Conservation (phyloP, 2,797 vertebrate genomes). For the Microtus agrestis region DNA sequence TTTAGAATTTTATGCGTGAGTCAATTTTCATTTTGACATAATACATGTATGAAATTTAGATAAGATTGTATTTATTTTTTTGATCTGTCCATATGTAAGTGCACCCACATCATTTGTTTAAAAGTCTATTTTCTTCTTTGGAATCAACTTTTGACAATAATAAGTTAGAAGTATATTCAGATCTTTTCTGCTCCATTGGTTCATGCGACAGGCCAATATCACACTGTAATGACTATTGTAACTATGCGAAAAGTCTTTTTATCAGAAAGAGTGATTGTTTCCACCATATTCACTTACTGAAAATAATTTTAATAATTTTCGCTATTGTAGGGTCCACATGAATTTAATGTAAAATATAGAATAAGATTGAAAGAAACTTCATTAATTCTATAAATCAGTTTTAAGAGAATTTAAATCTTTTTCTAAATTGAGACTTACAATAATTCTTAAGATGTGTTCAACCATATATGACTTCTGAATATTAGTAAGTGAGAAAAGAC, state of each 20-base stretch:
- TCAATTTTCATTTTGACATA: neutral
- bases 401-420: neutral
- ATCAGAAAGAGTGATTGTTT: neutral
- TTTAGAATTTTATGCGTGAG: neutral
- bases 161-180: neutral
- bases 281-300: neutral
- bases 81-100: neutral
- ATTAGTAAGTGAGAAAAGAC: neutral
- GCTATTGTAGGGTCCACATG: neutral
- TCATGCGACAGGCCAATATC: neutral
- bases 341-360: slow-evolving; percentile 37
- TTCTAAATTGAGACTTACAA: neutral
- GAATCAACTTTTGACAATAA: neutral
- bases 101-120: neutral
- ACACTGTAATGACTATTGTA: neutral
- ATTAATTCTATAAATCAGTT: neutral
- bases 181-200: neutral
- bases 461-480: neutral
- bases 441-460: neutral
- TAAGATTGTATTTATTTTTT: neutral
- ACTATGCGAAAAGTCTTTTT: neutral
- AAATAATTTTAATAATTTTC: neutral
- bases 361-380: neutral
- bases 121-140: neutral
- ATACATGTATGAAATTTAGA: neutral